Evolutionary conservation across 2,888 invertebrate genomes (phyloP).

Genomic region (Apodemia hepburni): DNA sequence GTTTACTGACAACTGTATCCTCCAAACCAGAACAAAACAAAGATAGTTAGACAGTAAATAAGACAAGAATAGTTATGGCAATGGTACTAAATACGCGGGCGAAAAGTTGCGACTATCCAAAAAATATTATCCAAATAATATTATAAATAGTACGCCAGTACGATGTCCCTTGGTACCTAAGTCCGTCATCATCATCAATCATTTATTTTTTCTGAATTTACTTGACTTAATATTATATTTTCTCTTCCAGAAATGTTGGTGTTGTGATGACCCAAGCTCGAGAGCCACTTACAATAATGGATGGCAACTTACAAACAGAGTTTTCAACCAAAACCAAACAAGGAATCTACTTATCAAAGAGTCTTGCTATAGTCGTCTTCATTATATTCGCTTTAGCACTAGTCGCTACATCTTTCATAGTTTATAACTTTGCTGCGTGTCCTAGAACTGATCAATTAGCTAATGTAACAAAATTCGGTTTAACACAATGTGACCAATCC

Average conservation of each 20-base stretch:
- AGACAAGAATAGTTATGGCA: too few species aligned
- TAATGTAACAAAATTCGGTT: conserved; percentile 68
- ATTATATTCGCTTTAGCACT: conserved; percentile 83
- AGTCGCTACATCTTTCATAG: conserved; percentile 86
- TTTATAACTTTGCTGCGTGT: conserved; percentile 88
- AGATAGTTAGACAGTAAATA: too few species aligned
- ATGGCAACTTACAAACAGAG: conserved; percentile 79
- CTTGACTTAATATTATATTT: conserved; percentile 7
- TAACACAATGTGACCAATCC: conserved; percentile 62
- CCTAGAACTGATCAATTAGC: conserved; percentile 69
- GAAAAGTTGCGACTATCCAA: too few species aligned
- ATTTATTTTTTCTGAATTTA: too few species aligned
- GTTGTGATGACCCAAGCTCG: conserved; percentile 72
- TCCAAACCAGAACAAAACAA: too few species aligned
- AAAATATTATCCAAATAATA: too few species aligned
- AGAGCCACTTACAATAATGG: conserved; percentile 79
- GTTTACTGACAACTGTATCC: too few species aligned
- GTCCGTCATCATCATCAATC: too few species aligned
- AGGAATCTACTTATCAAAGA: conserved; percentile 83
- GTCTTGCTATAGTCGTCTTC: conserved; percentile 81
- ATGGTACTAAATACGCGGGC: too few species aligned
- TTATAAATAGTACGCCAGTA: too few species aligned
- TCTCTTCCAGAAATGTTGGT: conserved; percentile 62
- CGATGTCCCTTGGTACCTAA: too few species aligned
- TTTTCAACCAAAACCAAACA: conserved; percentile 82